A percentile compares a stretch with the other conserved stretches of the same genome.
phyloP scores from a whole-genome alignment of 1,140 invertebrate species.

The Stenopsyche tienmushanensis region DNA sequence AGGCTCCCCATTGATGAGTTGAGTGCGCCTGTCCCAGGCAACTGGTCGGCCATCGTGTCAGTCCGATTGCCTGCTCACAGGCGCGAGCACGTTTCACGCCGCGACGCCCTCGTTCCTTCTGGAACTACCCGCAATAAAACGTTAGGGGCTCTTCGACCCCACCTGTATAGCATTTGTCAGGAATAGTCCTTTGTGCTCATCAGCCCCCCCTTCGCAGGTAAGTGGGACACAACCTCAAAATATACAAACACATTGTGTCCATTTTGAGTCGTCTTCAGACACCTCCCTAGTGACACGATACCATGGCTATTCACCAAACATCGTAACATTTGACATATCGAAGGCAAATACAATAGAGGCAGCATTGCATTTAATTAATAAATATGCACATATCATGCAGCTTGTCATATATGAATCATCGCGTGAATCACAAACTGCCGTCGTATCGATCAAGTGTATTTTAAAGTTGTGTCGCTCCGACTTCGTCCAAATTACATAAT shows the following conservation, averaged over 20 bases:
- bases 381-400: too few relatives aligned
- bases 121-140: background rate
- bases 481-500: too few relatives aligned
- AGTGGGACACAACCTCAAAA: background rate
- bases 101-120: background rate
- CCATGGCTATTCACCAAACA: too few relatives aligned
- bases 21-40: conserved; percentile 16
- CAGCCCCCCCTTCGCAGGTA: too few relatives aligned
- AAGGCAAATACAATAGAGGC: too few relatives aligned
- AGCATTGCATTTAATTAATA: too few relatives aligned
- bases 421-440: too few relatives aligned
- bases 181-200: background rate
- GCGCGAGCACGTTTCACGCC: conserved; percentile 18
- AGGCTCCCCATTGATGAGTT: too few relatives aligned
- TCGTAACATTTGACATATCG: too few relatives aligned
- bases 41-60: conserved; percentile 18
- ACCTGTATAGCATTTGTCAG: background rate
- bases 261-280: background rate
- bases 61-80: conserved; percentile 23
- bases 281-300: background rate
- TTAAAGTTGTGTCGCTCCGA: too few relatives aligned
- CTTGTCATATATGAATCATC: too few relatives aligned
- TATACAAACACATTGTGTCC: background rate
- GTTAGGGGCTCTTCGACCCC: background rate
- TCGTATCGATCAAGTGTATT: too few relatives aligned